These are phyloP conservation scores for Lumbricus terrestris DNA, from an alignment of 2,888 invertebrate genomes.

Conservation along the genomic window DNA sequence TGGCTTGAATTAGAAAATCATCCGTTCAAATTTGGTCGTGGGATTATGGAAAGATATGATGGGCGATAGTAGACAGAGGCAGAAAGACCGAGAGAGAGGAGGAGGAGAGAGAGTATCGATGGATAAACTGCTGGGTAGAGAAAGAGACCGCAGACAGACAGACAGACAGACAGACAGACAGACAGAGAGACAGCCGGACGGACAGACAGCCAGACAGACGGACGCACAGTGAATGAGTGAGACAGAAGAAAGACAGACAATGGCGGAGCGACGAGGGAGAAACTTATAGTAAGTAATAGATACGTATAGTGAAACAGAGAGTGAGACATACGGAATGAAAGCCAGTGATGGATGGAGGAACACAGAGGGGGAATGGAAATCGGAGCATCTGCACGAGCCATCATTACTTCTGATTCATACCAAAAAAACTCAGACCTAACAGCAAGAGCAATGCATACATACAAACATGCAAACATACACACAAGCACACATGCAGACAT, in stretches of 20 bases:
- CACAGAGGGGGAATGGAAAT: background rate
- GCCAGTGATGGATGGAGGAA: background rate
- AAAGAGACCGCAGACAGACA: background rate
- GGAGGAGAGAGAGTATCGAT: slow-evolving; percentile 17
- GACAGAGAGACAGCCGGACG: background rate
- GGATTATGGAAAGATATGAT: background rate
- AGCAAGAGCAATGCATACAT: background rate
- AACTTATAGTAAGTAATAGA: too few relatives aligned
- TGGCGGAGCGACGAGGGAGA: background rate
- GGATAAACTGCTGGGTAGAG: slow-evolving; percentile 7
- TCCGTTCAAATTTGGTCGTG: background rate
- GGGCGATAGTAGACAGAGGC: too few relatives aligned
- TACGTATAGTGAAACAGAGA: background rate
- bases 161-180: background rate
- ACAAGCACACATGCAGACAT: background rate
- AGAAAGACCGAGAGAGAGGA: too few relatives aligned
- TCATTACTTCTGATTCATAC: too few relatives aligned
- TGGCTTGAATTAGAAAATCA: too few relatives aligned
- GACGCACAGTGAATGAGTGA: background rate
- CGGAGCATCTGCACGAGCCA: too few relatives aligned
- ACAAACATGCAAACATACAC: background rate
- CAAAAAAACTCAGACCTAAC: background rate
- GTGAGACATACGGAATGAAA: background rate
- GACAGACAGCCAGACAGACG: background rate
- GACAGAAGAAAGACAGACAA: background rate